Evolutionary conservation across 2,113 vertebrate genomes (phyloP).

Genomic region (Paralichthys olivaceus): DNA sequence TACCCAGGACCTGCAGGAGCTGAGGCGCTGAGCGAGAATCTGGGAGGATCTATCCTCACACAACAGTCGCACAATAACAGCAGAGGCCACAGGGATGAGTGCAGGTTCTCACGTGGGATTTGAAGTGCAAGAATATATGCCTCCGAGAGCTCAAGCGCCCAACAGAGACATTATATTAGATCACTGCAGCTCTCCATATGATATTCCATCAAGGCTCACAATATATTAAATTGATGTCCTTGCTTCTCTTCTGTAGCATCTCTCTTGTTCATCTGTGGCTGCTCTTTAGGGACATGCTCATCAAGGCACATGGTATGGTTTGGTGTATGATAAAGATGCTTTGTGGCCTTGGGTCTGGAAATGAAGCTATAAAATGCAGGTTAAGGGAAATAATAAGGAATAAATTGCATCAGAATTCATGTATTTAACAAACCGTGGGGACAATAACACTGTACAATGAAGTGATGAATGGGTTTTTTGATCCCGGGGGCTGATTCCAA

Average conservation of each 20-base stretch:
- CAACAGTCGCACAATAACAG: conserved; percentile 29
- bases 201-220: conserved; percentile 35
- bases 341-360: not conserved
- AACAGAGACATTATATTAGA: conserved; percentile 52
- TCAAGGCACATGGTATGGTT: conserved; percentile 16
- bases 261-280: conserved; percentile 41
- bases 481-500: conserved; percentile 34
- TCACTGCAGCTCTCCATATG: conserved; percentile 8
- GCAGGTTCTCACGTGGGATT: not conserved
- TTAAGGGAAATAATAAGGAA: not conserved
- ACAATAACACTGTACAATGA: not conserved
- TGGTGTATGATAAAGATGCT: not conserved
- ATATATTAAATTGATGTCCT: conserved; percentile 43
- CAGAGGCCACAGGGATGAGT: not conserved
- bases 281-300: conserved; percentile 53
- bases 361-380: not conserved
- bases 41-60: conserved; percentile 33
- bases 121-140: not conserved
- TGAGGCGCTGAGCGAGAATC: conserved; percentile 8
- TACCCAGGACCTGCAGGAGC: conserved; percentile 3
- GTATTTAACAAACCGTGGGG: too few species aligned
- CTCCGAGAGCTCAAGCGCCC: conserved; percentile 39
- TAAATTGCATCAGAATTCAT: not conserved
- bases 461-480: conserved; percentile 57
- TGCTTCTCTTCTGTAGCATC: conserved; percentile 39